Base-by-base conservation (phyloP, 2,797 vertebrate species). In the Neopelma chrysocephalum region DNA sequence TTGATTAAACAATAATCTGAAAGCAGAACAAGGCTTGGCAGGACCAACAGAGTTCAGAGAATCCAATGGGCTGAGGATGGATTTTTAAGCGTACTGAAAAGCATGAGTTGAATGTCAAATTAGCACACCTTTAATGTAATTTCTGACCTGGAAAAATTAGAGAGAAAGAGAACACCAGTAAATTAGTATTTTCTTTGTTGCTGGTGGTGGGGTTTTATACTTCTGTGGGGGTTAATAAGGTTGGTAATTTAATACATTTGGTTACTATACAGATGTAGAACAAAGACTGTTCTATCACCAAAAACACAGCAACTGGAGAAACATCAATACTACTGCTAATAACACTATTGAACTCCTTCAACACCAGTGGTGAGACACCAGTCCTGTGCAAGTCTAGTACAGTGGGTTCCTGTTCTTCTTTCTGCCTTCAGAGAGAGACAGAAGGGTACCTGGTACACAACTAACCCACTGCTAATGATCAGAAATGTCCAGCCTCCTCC, bases 1-100 rank as follows among this genome's bases (percentile, higher is more conserved):
- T 53, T 88, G 75, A 93, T 87, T 64, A 95, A 73, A 45, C n/a
- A 79, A 82, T 73, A 61, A 89, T 32, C 69, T 75, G 79, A 87
- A 38, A 87, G n/a, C 60, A 82, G 45, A 92, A 79, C 8, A n/a
- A 29, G n/a, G 53, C 45, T 53, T 85, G 68, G 93, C 25, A 93
- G 38, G 62, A 51, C 9, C 1, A 0, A 82, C 5, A 66, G 42
- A 48, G 75, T 60, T 32, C 51, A 47, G 72, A 87, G 47, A 40
- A 75, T 34, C 14, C 6, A 31, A 12, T 25, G 62, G 21, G 65
- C 45, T 73, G 29, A 31, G 50, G 64, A 89, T 26, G 32, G 57
- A 83, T 61, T 91, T 79, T 36, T 58, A 73, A 64, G 27, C 10
- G 51, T 27, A 71, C 15, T 77, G 66, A 87, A 83, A 90, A n/a